Evolutionary conservation across 2,113 vertebrate genomes (phyloP), one percentile per base, ranked within the genome.

Genomic region (Paratilapia polleni): DNA sequence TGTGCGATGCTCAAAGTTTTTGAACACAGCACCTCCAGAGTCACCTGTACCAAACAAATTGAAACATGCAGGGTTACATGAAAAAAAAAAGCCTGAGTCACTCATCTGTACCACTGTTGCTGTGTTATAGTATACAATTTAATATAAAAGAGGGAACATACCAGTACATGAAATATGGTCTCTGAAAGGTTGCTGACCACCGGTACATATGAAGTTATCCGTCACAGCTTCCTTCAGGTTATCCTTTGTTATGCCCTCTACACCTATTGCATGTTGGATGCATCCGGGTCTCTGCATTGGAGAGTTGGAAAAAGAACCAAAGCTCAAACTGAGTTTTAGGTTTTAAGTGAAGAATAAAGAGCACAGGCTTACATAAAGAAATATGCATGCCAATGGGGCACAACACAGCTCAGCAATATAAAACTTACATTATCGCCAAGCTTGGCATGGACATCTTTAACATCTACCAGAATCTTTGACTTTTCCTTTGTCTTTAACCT

Each of bases 141-240:
- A 22, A 22, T 38, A 24, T 59, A 47, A 57, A 9, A 56, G 5
- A 59, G 4, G 11, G 3, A 70, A 56, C 68, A 5, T 91, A 96
- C 95, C 96, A 84, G 28, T 78, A 70, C 95, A 96, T 12, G 95
- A 47, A 59, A 96, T 79, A 31, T 95, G 13, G 87, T 95, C 92
- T 80, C 66, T 82, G 0, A 0, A 5, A 1, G 22, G 87, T 1
- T 0, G 0, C 1, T 0, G 57, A 38, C 95, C 95, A 5, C 95
- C 95, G 1, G 94, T 95, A 74, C 96, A 96, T 58, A 96, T 77
- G 83, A 96, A 96, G 85, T 95, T 94, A 1, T 94, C 88, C 19
- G 95, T 95, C 87, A 96, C 94, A 4, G 83, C 68, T 1, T 70
- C 70, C 9, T 38, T 79, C 17, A 83, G 77, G 3, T 94, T 41